Percentiles rank a stretch among this genome's conserved stretches.
Evolutionary conservation across 2,888 invertebrate genomes (phyloP).

Genomic region (Encarsia formosa): DNA sequence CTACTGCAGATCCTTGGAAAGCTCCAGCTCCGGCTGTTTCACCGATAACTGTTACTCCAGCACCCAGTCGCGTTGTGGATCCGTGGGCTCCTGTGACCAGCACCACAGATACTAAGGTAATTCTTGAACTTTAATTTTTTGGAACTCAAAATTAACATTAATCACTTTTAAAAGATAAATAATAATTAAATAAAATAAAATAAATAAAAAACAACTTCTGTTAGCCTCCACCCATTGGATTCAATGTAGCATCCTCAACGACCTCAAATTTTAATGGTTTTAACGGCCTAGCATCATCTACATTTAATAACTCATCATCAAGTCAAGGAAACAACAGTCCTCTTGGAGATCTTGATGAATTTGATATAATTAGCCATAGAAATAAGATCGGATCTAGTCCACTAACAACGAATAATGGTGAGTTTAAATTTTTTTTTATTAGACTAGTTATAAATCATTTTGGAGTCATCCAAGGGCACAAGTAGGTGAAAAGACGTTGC

Average conservation of each 20-base stretch:
- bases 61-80: constrained; percentile 48
- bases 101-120: constrained; percentile 24
- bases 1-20: constrained; percentile 47
- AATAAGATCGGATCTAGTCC: constrained; percentile 53
- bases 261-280: constrained; percentile 43
- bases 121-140: neutral
- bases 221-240: constrained; percentile 43
- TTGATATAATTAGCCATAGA: constrained; percentile 80
- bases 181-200: neutral
- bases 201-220: neutral
- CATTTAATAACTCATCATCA: constrained; percentile 39
- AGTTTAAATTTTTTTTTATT: too few species aligned
- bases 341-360: constrained; percentile 77
- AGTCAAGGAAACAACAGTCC: constrained; percentile 49
- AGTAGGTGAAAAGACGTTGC: too few species aligned
- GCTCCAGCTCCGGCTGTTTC: constrained; percentile 35
- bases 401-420: constrained; percentile 45
- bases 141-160: neutral
- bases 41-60: constrained; percentile 36
- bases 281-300: constrained; percentile 41
- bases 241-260: constrained; percentile 39
- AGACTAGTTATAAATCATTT: too few species aligned
- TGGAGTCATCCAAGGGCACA: too few species aligned
- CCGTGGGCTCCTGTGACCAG: constrained; percentile 55
- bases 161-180: neutral